Evolutionary conservation across 2,888 invertebrate genomes (phyloP).

Genomic region (Nephrotoma appendiculata): DNA sequence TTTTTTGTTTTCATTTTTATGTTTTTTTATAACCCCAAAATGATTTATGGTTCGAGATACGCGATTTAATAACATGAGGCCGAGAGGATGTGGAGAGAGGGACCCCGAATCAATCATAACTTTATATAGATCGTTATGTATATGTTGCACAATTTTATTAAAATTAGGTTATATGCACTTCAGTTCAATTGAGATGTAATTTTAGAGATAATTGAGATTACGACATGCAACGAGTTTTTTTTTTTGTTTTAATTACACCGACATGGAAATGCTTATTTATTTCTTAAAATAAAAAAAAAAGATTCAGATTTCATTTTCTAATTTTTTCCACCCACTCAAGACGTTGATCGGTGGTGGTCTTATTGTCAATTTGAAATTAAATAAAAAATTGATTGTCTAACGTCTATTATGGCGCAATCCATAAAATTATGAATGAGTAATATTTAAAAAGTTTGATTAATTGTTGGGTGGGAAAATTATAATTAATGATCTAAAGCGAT

Average conservation of each 20-base stretch:
- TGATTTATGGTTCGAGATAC: not conserved
- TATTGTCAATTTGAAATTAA: not conserved
- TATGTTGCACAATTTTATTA: not conserved
- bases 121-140: not conserved
- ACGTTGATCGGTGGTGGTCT: not conserved
- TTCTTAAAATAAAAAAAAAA: not conserved
- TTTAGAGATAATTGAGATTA: not conserved
- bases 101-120: not conserved
- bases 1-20: not conserved
- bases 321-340: not conserved
- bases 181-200: not conserved
- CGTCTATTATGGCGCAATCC: not conserved
- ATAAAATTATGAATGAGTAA: not conserved
- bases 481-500: not conserved
- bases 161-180: not conserved
- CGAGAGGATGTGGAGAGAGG: not conserved
- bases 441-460: not conserved
- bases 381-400: not conserved
- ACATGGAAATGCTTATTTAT: not conserved
- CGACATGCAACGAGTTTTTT: not conserved
- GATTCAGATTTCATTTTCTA: not conserved
- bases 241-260: not conserved
- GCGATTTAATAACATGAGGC: not conserved
- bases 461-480: not conserved
- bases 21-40: not conserved